Percentiles rank a stretch among this genome's conserved stretches.
Evolutionary conservation across 2,113 vertebrate species (phyloP).

Genomic region (Esox niger): DNA sequence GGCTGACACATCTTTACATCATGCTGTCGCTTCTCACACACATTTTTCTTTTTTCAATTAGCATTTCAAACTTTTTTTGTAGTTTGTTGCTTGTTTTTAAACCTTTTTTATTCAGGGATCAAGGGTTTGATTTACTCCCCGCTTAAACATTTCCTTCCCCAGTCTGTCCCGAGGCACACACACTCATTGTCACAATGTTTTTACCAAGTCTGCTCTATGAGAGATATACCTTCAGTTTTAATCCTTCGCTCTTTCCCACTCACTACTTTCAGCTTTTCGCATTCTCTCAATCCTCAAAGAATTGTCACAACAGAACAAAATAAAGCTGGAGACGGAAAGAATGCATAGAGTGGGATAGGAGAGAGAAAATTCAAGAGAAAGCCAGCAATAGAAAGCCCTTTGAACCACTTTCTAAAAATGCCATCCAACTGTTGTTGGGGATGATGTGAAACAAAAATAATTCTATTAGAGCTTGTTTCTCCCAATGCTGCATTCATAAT

Average conservation of each 20-base stretch:
- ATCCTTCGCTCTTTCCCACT: no score
- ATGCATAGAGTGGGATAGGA: conserved; percentile 33
- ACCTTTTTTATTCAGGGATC: neutral
- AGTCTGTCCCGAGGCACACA: neutral
- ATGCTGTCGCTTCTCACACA: no score
- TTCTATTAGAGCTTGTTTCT: conserved; percentile 53
- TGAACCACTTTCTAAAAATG: conserved; percentile 27
- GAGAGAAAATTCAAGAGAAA: conserved; percentile 4
- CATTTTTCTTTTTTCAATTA: neutral
- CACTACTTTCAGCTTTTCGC: neutral
- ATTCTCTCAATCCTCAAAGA: no score
- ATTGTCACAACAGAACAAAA: neutral
- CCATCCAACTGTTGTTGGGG: conserved; percentile 20
- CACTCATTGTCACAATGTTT: no score
- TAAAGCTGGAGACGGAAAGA: neutral
- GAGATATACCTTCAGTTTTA: no score
- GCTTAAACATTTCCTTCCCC: no score
- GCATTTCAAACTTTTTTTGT: neutral
- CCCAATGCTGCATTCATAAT: conserved; percentile 54
- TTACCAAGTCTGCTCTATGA: no score
- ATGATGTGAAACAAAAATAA: conserved; percentile 39
- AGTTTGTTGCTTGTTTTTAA: neutral
- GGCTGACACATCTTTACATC: conserved; percentile 51
- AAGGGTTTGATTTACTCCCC: no score
- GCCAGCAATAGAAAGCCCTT: conserved; percentile 28